A percentile compares a stretch with the other conserved stretches of the same genome.
These are phyloP conservation scores for Caenorhabditis macrosperma DNA, from an alignment of 2,888 invertebrate species.

Conservation along the genomic window DNA sequence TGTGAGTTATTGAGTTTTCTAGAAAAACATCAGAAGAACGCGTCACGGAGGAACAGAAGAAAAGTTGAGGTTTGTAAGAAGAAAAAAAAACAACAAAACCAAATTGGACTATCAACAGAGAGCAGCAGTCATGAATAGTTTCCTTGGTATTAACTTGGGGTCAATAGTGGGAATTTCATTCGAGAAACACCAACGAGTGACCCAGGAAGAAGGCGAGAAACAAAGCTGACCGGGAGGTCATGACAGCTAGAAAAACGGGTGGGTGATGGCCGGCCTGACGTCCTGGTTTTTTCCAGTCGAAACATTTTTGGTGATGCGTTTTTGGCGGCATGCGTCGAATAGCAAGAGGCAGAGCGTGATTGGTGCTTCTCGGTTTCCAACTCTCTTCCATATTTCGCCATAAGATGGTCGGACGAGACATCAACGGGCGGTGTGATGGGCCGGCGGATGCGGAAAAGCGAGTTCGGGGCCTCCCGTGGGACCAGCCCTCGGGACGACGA, in stretches of 20 bases:
- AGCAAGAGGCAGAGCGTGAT: conserved; percentile 53
- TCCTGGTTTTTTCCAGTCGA: conserved; percentile 48
- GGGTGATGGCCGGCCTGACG: conserved; percentile 51
- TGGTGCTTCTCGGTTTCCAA: conserved; percentile 60
- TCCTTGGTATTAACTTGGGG: no score
- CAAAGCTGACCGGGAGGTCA: conserved; percentile 54
- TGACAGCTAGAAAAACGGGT: conserved; percentile 52
- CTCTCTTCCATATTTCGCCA: conserved; percentile 54
- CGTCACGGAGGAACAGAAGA: neutral
- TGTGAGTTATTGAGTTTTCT: neutral
- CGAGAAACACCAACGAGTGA: neutral
- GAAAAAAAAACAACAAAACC: no score
- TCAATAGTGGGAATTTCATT: no score
- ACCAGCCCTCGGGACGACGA: conserved; percentile 56
- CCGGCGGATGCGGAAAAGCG: conserved; percentile 57
- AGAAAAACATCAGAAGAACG: neutral
- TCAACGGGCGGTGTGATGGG: conserved; percentile 56
- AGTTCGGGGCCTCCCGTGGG: conserved; percentile 58
- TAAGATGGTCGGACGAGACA: conserved; percentile 58
- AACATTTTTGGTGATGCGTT: conserved; percentile 49
- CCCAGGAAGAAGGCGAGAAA: neutral
- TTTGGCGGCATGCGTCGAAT: conserved; percentile 58
- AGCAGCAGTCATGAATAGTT: no score
- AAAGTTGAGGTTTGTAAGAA: no score
- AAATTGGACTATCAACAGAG: no score